These are phyloP conservation scores for Brachionus angularis DNA, from an alignment of 1,140 invertebrate species.

Conservation along the genomic window DNA sequence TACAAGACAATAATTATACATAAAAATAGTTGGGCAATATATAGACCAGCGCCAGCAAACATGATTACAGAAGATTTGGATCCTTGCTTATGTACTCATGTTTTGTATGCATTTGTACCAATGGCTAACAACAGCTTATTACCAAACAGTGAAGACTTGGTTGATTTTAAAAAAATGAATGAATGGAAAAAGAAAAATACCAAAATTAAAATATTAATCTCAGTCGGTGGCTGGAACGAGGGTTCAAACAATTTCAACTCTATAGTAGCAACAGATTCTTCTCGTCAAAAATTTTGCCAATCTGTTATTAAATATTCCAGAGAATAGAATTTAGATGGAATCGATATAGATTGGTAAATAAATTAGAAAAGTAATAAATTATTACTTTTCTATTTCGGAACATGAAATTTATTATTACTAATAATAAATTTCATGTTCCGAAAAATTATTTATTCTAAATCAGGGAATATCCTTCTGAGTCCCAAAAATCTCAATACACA, in stretches of 20 bases:
- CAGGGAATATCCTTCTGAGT: conserved; percentile 82
- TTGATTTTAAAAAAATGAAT: conserved; percentile 67
- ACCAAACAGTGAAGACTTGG: conserved; percentile 51
- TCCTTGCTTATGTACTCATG: conserved; percentile 70
- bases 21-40: conserved; percentile 49
- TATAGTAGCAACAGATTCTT: conserved; percentile 47
- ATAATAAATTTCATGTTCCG: not conserved
- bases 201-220: conserved; percentile 80
- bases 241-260: conserved; percentile 61
- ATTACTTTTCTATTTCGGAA: too few species aligned
- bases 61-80: conserved; percentile 67
- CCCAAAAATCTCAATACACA: conserved; percentile 82
- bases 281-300: conserved; percentile 47
- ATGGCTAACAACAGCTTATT: conserved; percentile 59
- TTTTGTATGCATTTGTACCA: conserved; percentile 73
- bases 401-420: too few species aligned
- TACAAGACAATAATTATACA: too few species aligned
- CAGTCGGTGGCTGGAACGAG: conserved; percentile 93
- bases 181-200: conserved; percentile 88
- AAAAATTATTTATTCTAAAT: conserved; percentile 71
- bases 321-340: conserved; percentile 86
- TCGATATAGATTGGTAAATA: conserved; percentile 80
- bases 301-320: conserved; percentile 75
- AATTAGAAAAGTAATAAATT: conserved; percentile 61
- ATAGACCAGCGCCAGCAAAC: conserved; percentile 48